These are phyloP conservation scores for Drosophila pegasa DNA, from an alignment of 2,888 invertebrate genomes.

Conservation along the genomic window DNA sequence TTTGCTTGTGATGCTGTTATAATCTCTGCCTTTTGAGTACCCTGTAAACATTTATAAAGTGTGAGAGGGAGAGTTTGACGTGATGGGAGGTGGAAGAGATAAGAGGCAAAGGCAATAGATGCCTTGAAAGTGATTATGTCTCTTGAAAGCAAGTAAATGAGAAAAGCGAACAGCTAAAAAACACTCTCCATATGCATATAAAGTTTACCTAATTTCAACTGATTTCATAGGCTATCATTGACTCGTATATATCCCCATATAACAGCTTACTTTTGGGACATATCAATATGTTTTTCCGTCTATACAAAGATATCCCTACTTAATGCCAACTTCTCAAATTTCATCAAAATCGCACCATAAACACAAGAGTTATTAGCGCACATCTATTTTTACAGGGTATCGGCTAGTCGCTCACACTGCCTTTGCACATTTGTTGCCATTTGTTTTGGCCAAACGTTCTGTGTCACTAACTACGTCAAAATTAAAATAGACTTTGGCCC, in stretches of 20 bases:
- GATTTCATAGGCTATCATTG: too few species aligned
- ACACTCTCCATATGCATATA: too few species aligned
- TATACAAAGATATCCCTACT: too few species aligned
- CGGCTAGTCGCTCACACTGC: neutral
- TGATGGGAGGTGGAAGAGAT: neutral
- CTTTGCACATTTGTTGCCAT: constrained; percentile 10
- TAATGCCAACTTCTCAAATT: too few species aligned
- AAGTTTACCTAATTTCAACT: too few species aligned
- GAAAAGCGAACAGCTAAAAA: too few species aligned
- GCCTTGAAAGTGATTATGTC: neutral
- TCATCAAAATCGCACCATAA: neutral
- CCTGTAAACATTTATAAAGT: neutral
- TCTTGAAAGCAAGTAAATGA: too few species aligned
- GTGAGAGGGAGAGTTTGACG: neutral
- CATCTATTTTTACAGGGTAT: neutral
- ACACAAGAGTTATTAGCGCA: neutral
- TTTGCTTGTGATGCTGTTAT: constrained; percentile 54
- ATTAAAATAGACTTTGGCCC: constrained; percentile 72
- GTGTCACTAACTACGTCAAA: constrained; percentile 72
- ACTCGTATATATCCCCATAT: too few species aligned
- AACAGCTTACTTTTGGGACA: neutral
- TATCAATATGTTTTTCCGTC: too few species aligned
- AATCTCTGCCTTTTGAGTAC: constrained; percentile 37
- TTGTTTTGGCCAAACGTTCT: constrained; percentile 61
- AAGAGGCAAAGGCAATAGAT: neutral